Evolutionary conservation across 1,140 invertebrate genomes (phyloP), one percentile per base, ranked within the genome.

Genomic region (Drusus annulatus): DNA sequence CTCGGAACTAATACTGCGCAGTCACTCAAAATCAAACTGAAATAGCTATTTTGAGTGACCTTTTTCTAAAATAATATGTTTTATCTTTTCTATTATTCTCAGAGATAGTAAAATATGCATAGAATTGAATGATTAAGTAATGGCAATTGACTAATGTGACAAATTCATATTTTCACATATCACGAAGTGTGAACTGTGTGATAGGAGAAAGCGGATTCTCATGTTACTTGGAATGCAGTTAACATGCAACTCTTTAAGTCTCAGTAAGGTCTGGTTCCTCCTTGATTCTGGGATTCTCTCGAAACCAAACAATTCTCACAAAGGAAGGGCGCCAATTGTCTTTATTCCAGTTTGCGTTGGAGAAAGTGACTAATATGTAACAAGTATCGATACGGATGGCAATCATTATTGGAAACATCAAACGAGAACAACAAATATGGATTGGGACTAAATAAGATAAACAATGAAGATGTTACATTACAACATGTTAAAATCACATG

Each of bases 181-280:
- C 77, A 71, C 77, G 5, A 80, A 83, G 80, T 74, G 80, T 83
- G 82, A 83, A 83, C 79, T 80, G 62, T 80, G 63, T 56, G 31
- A 19, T 65, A 56, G 76, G 76, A 87, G 86, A 85, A 81, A 85
- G 85, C 83, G 86, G 88, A 86, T 87, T 87, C 86, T 86, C 88
- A 90, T 90, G 89, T 90, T 86, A 87, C 89, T 90, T 90, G 89
- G 89, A 90, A 90, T 90, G 89, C 88, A 86, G 87, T 83, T 87
- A 88, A 86, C 87, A 84, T 84, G 84, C 84, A 68, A 80, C 36
- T 69, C 19, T 25, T 73, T 36, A 52, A 17, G 65, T 62, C 23
- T 78, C 50, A 68, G 56, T 16, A 21, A 23, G n/a, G 63, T 68
- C 79, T 79, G 83, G 83, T 82, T 78, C 83, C 83, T 84, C 80